Evolutionary conservation across 2,797 vertebrate genomes (phyloP), one percentile per base, ranked within the genome.

Genomic region (Clarias laeviceps): DNA sequence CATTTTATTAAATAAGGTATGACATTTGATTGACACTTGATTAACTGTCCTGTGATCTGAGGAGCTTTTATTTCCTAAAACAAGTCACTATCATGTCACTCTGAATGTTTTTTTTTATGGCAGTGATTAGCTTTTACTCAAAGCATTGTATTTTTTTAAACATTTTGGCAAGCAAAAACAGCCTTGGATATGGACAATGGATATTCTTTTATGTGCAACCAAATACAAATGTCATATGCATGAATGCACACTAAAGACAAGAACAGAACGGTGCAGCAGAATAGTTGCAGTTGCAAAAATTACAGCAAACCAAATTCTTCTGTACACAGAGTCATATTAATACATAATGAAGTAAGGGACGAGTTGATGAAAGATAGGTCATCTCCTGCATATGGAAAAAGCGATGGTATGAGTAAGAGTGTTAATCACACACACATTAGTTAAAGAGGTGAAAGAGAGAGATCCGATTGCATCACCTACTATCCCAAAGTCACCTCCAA

Each of bases 401-500:
- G 92, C 91, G 86, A 89, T 82, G 84, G 84, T 87, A 34, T 34
- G 32, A 34, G 32, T 34, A 34, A 91, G 90, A 89, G 92, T 89
- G 79, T 86, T 89, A 85, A 91, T 93, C 92, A 86, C 89, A 94
- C 92, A 40, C 37, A 40, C 37, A 40, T 8, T 40, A 40, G 37
- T 40, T 40, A 40, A 40, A 40, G 37, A 40, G 81, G 87, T 73
- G 85, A 73, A 65, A 83, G 86, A 70, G 77, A 84, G 79, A 84
- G 27, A 37, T 64, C 50, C 22, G 12, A 40, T 68, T 64, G 81
- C 80, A 72, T 77, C 74, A 99, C 98, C 98, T 88, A 99, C 98
- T 0, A 99, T 98, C 82, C 98, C 98, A 0, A 99, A 99, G 87
- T 99, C 98, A 0, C 98, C 88, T 98, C 97, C 98, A 99, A 98